Evolutionary conservation across 2,888 invertebrate genomes (phyloP).

Genomic region (Xanthorhoe designata): DNA sequence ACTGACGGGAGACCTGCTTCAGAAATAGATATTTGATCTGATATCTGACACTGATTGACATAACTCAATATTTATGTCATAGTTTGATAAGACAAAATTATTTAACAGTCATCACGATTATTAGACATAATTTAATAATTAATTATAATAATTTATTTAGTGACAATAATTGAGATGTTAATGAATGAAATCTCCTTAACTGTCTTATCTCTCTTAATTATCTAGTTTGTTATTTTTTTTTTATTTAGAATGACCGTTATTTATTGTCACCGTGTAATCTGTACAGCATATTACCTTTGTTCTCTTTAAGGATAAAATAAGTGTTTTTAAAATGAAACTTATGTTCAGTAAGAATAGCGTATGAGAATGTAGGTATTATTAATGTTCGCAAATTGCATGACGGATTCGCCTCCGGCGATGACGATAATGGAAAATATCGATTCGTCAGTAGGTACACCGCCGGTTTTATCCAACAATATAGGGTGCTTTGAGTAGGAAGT

Average conservation of each 20-base stretch:
- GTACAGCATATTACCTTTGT: background rate
- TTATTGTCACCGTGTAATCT: background rate
- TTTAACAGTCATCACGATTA: background rate
- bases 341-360: conserved; percentile 19
- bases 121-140: background rate
- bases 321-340: background rate
- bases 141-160: too few species aligned
- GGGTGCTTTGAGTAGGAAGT: background rate
- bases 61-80: background rate
- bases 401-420: conserved; percentile 43
- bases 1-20: conserved; percentile 30
- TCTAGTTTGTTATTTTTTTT: background rate
- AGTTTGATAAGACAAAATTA: background rate
- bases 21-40: conserved; percentile 28
- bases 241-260: background rate
- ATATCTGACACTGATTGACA: conserved; percentile 19
- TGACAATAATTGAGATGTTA: too few species aligned
- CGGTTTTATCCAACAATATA: background rate
- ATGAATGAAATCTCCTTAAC: background rate
- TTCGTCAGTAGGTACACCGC: conserved; percentile 23
- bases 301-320: background rate
- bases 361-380: conserved; percentile 55
- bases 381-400: conserved; percentile 52
- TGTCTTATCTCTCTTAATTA: too few species aligned
- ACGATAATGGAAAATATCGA: conserved; percentile 56